These are phyloP conservation scores for Rafetus swinhoei DNA, from an alignment of 2,113 vertebrate species.

Conservation along the genomic window DNA sequence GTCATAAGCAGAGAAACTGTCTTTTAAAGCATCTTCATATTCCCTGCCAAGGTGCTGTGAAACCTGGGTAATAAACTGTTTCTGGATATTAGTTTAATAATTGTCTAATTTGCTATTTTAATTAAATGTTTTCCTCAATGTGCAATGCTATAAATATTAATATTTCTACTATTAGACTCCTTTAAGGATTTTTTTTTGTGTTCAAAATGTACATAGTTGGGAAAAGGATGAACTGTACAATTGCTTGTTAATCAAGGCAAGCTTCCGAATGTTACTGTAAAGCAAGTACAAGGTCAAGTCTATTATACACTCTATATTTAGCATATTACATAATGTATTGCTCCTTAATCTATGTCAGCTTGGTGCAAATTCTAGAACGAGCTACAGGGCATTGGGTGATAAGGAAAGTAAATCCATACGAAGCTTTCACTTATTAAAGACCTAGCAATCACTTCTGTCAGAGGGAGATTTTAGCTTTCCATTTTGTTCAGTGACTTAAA, in stretches of 20 bases:
- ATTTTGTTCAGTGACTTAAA: background rate
- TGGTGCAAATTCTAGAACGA: constrained; percentile 4
- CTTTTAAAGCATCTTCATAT: constrained; percentile 5
- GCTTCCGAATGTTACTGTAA: background rate
- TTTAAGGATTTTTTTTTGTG: background rate
- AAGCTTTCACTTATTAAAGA: background rate
- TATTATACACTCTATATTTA: background rate
- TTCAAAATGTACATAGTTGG: background rate
- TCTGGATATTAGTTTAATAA: constrained; percentile 12
- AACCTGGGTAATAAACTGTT: background rate
- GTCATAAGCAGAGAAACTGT: background rate
- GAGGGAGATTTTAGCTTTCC: constrained; percentile 8
- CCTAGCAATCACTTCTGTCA: background rate
- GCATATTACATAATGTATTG: background rate
- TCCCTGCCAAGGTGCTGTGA: background rate
- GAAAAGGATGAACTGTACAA: background rate
- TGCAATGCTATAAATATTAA: constrained; percentile 12
- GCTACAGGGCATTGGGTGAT: background rate
- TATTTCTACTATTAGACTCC: constrained; percentile 3
- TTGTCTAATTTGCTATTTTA: background rate
- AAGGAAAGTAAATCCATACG: background rate
- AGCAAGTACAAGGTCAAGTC: background rate
- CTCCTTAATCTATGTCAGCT: background rate
- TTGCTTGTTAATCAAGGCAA: background rate
- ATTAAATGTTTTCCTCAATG: background rate